A percentile compares a stretch with the other conserved stretches of the same genome.
These are phyloP conservation scores for Exocentrus adspersus DNA, from an alignment of 2,888 invertebrate species.

Conservation along the genomic window DNA sequence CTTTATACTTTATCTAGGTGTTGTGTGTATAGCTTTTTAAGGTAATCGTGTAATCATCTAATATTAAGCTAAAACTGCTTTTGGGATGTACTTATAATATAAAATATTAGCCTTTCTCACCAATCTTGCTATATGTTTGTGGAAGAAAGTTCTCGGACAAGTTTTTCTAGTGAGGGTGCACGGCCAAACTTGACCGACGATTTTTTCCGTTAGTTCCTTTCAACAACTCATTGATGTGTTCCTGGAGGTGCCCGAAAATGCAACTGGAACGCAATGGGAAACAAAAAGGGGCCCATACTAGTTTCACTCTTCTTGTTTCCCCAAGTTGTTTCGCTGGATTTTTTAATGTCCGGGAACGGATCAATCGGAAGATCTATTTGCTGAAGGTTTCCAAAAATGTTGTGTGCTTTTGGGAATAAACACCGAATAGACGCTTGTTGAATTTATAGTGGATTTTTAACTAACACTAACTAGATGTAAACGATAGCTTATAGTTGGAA, in stretches of 20 bases:
- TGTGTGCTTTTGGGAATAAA: conserved; percentile 55
- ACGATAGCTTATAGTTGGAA: conserved; percentile 52
- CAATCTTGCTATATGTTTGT: conserved; percentile 23
- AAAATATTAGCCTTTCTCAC: conserved; percentile 36
- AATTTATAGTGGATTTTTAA: conserved; percentile 40
- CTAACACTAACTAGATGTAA: conserved; percentile 48
- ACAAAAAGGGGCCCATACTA: conserved; percentile 39
- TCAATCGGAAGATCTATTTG: conserved; percentile 46
- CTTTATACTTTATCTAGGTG: conserved; percentile 64
- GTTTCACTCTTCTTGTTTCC: conserved; percentile 36
- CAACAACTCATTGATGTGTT: conserved; percentile 53
- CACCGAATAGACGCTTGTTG: conserved; percentile 52
- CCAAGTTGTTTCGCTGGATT: conserved; percentile 27
- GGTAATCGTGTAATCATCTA: conserved; percentile 25
- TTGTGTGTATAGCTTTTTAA: conserved; percentile 62
- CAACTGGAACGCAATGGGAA: conserved; percentile 48
- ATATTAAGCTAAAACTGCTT: conserved; percentile 41
- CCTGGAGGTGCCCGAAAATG: conserved; percentile 51
- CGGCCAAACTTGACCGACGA: conserved; percentile 28
- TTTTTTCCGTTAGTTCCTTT: conserved; percentile 32
- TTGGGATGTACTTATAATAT: conserved; percentile 50
- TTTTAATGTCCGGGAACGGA: conserved; percentile 25
- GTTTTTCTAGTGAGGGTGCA: conserved; percentile 34
- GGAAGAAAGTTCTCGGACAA: conserved; percentile 31
- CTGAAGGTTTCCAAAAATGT: conserved; percentile 54